These are phyloP conservation scores for Litocranius walleri DNA, from an alignment of 2,113 vertebrate genomes.

Conservation along the genomic window DNA sequence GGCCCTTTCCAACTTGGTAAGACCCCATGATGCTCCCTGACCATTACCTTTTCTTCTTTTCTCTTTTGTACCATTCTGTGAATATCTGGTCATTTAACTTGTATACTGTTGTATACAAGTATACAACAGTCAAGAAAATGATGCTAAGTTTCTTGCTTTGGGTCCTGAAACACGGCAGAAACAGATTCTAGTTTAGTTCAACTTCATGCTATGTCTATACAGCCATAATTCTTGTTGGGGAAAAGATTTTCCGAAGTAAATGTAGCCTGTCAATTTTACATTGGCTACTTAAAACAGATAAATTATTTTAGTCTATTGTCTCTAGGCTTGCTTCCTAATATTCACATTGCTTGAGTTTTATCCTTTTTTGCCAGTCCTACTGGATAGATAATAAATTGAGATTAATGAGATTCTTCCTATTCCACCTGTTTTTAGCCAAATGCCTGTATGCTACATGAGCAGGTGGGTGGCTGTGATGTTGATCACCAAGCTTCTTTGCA, in stretches of 20 bases:
- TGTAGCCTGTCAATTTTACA: neutral
- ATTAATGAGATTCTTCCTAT: constrained; percentile 28
- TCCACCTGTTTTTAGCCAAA: constrained; percentile 35
- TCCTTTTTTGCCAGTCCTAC: neutral
- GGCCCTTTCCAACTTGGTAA: neutral
- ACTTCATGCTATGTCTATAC: neutral
- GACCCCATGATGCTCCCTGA: neutral
- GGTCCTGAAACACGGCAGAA: neutral
- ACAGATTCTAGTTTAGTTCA: neutral
- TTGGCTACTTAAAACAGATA: neutral
- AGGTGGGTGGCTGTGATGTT: neutral
- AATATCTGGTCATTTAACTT: neutral
- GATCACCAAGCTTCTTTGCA: neutral
- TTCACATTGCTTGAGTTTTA: neutral
- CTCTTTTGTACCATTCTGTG: neutral
- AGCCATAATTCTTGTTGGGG: neutral
- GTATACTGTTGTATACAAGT: no score
- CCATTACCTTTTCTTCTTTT: neutral
- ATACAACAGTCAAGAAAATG: neutral
- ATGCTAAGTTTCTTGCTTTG: neutral
- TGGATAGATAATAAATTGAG: neutral
- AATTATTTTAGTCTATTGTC: neutral
- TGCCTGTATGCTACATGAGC: neutral
- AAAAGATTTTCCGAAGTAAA: neutral
- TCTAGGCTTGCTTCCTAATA: neutral